Evolutionary conservation across 2,113 vertebrate genomes (phyloP).

Genomic region (Thalassarche chlororhynchos): DNA sequence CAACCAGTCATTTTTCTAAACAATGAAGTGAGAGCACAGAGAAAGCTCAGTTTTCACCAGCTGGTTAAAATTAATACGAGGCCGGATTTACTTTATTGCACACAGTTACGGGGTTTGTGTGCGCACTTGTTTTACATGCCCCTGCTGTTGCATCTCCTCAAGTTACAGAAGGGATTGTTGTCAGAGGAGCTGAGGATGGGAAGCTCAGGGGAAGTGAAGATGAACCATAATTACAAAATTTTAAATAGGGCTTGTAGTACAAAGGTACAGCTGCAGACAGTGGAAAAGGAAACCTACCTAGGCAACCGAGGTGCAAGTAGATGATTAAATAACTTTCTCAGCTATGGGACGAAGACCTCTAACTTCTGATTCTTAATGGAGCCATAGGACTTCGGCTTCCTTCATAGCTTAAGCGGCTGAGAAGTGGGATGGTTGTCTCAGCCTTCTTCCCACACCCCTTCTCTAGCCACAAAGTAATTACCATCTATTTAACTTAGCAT

Average conservation of each 20-base stretch:
- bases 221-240: not conserved
- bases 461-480: not conserved
- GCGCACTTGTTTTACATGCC: not conserved
- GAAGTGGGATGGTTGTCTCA: not conserved
- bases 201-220: not conserved
- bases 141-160: not conserved
- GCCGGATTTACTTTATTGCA: not conserved
- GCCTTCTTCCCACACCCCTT: not conserved
- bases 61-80: not conserved
- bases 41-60: conserved; percentile 1
- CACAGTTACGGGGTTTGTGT: not conserved
- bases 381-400: not conserved
- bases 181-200: not conserved
- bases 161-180: not conserved
- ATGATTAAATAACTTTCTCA: not conserved
- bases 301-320: not conserved
- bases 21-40: not conserved
- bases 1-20: not conserved
- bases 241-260: not conserved
- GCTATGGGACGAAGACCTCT: not conserved
- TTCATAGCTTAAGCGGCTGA: not conserved
- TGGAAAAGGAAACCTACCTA: not conserved
- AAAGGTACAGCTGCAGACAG: not conserved
- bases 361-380: not conserved
- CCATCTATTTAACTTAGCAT: not conserved